Base-by-base conservation (phyloP, 2,797 vertebrate genomes). In the Tiaroga cobitis region DNA sequence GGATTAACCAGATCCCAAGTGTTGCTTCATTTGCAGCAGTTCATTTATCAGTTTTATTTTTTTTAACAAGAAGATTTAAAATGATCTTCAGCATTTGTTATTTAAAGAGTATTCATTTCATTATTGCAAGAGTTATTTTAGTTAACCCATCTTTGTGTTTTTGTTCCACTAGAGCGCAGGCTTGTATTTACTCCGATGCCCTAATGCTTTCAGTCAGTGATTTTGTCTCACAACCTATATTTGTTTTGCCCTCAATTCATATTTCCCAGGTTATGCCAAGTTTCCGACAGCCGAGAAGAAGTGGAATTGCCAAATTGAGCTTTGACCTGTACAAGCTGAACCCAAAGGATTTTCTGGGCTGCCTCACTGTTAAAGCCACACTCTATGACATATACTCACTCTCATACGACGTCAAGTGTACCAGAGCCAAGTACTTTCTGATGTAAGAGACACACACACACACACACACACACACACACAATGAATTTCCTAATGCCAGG, bases 341-440 rank as follows among this genome's bases (percentile, higher is more conserved):
- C 85, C 96, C 96, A 2, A 96, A 94, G 82, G 96, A 97, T 89
- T 94, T 97, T 90, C 94, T 97, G 81, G 96, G 96, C 69, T 96
- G 95, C 81, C 90, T 97, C 74, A 94, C 94, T 3, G 81, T 97
- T 88, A 96, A 93, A 85, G 86, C 82, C 75, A 80, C 76, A 21
- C 51, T 97, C 89, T 96, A 95, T 5, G 96, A 97, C 88, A 94
- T 94, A 83, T 96, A 96, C 89, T 93, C 95, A 0, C 88, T 97
- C 74, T 96, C 96, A 1, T 96, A 95, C 0, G 94, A 97, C 86
- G 93, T 97, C 88, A 93, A 92, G 21, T 97, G 94, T 84, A 94
- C 90, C 24, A 92, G 94, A 78, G 90, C 94, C 56, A 96, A 95
- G 91, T 92, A 91, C 0, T 0, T 96, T 4, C 77, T 97, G 85